Evolutionary conservation across 92 coral and sea anemone species (phyloP).

Genomic region (Nematostella vectensis): DNA sequence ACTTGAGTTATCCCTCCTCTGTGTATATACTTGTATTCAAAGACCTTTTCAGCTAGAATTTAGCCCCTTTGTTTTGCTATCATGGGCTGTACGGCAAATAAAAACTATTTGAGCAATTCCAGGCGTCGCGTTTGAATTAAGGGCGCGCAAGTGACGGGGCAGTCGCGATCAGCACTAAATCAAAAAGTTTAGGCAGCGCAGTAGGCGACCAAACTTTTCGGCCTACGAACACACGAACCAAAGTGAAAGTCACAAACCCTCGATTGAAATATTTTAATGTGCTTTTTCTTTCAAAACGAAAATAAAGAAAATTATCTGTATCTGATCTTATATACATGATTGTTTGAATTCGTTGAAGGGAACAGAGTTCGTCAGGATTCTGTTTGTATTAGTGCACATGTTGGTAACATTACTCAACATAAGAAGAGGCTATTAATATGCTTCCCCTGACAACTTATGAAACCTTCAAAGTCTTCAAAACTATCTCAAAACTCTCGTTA

Average conservation of each 20-base stretch:
- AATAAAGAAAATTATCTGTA: conserved; percentile 73
- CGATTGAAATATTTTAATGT: conserved; percentile 76
- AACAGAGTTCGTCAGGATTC: too few relatives aligned
- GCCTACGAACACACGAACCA: too few relatives aligned
- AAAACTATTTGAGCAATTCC: conserved; percentile 74
- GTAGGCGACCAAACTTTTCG: conserved; percentile 18
- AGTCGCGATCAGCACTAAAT: conserved; percentile 32
- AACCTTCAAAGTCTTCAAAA: conserved; percentile 13
- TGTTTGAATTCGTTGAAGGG: conserved; percentile 8
- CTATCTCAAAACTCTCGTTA: conserved; percentile 4
- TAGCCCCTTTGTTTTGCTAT: conserved; percentile 68
- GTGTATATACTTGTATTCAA: conserved; percentile 71
- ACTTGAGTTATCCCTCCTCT: conserved; percentile 70
- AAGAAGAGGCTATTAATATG: not conserved
- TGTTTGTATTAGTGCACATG: conserved; percentile 7
- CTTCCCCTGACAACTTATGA: not conserved
- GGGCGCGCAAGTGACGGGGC: conserved; percentile 57
- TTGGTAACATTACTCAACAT: not conserved
- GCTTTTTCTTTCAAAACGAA: conserved; percentile 88
- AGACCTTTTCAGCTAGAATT: conserved; percentile 64
- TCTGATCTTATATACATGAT: conserved; percentile 65
- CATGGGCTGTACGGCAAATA: conserved; percentile 84
- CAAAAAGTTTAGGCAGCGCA: conserved; percentile 36
- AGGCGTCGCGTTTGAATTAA: conserved; percentile 58
- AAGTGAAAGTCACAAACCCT: conserved; percentile 34